Evolutionary conservation across 2,888 invertebrate species (phyloP).

Genomic region (Pseudeuparius sepicola): DNA sequence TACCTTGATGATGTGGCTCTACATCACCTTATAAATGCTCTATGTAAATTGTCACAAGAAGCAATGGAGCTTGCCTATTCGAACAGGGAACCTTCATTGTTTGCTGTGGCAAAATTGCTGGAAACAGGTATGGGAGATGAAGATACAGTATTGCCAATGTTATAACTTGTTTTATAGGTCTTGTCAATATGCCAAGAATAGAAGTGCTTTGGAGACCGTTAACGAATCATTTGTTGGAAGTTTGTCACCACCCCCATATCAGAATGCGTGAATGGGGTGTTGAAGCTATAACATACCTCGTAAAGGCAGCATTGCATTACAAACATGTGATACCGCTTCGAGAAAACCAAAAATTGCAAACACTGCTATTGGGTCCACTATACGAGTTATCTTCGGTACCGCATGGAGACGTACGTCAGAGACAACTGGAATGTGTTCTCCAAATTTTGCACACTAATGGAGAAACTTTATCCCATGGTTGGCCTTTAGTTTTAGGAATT

Average conservation of each 20-base stretch:
- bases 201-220: conserved; percentile 93
- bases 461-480: conserved; percentile 85
- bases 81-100: conserved; percentile 91
- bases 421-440: conserved; percentile 90
- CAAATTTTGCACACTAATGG: conserved; percentile 89
- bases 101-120: conserved; percentile 96
- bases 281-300: conserved; percentile 88
- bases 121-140: conserved; percentile 61
- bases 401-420: conserved; percentile 87
- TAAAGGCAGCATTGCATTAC: conserved; percentile 81
- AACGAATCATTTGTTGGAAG: conserved; percentile 91
- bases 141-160: conserved; percentile 3
- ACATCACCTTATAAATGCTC: conserved; percentile 91
- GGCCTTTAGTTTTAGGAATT: conserved; percentile 90
- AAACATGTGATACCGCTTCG: conserved; percentile 74
- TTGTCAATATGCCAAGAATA: conserved; percentile 87
- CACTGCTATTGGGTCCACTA: conserved; percentile 76
- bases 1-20: conserved; percentile 88
- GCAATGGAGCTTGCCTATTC: conserved; percentile 95
- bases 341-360: conserved; percentile 81
- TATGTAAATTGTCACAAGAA: conserved; percentile 92
- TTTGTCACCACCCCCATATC: conserved; percentile 90
- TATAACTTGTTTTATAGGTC: conserved; percentile 20
- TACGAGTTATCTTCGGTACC: conserved; percentile 84
- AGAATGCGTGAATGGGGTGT: conserved; percentile 97